Conservation (phyloP, 2,797 vertebrate species). For the Threskiornis aethiopicus region DNA sequence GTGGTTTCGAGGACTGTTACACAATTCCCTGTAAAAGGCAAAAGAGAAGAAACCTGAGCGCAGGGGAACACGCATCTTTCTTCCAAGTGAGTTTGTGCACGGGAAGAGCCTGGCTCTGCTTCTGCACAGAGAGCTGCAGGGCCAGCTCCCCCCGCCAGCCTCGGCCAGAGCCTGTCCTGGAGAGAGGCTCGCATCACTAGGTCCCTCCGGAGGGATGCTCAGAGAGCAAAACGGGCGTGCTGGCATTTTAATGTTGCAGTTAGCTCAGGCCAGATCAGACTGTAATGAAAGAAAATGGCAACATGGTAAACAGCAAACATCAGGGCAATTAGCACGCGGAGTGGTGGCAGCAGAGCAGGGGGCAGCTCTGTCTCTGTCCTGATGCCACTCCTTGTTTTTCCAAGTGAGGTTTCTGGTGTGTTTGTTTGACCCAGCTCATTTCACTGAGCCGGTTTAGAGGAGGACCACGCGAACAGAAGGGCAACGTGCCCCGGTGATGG, state of each 20-base stretch:
- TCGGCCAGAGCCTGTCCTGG: background rate
- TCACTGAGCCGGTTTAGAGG: background rate
- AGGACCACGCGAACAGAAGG: background rate
- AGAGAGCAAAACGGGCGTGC: accelerated
- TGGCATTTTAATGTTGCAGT: background rate
- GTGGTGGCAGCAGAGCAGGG: background rate
- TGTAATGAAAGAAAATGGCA: background rate
- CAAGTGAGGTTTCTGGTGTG: background rate
- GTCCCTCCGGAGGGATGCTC: background rate
- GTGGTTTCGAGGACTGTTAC: background rate
- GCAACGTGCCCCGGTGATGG: accelerated
- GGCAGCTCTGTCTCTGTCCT: background rate
- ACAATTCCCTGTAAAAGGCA: background rate
- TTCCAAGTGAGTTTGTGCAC: background rate
- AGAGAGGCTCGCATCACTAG: accelerated
- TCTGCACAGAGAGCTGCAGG: background rate
- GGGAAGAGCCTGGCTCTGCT: background rate
- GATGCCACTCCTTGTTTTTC: background rate
- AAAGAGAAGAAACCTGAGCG: background rate
- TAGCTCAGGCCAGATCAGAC: background rate
- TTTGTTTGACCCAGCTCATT: background rate
- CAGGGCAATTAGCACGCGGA: accelerated
- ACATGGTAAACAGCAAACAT: background rate
- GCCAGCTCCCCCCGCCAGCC: background rate
- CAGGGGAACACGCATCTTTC: background rate